These are phyloP conservation scores for Dusona sp. DNA, from an alignment of 2,888 invertebrate species.

Conservation along the genomic window DNA sequence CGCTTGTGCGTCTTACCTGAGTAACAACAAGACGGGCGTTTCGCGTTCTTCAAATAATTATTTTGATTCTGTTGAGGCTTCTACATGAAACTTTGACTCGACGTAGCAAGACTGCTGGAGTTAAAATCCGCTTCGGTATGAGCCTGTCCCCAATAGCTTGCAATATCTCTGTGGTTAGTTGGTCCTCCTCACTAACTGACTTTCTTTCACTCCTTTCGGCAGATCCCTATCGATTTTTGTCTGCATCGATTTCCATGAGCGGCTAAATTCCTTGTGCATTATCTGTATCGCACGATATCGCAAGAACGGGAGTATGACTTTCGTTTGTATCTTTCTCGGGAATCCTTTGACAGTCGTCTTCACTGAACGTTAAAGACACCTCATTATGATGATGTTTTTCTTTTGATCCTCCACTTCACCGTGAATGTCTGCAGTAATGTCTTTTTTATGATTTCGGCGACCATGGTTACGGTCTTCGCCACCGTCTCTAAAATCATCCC, in stretches of 20 bases:
- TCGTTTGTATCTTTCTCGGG: not conserved
- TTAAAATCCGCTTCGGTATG: not conserved
- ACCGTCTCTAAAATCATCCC: not conserved
- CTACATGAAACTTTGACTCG: not conserved
- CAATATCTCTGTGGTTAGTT: not conserved
- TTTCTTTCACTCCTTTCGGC: not conserved
- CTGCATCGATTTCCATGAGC: not conserved
- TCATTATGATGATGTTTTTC: constrained; percentile 1
- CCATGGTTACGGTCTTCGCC: not conserved
- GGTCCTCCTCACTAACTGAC: not conserved
- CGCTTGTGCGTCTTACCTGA: not conserved
- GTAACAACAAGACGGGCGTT: not conserved
- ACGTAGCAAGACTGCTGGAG: constrained; percentile 1
- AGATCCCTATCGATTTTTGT: constrained; percentile 4
- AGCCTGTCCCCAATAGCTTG: not conserved
- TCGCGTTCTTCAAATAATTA: not conserved
- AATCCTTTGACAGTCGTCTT: not conserved
- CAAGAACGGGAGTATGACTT: not conserved
- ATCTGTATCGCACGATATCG: constrained; percentile 6
- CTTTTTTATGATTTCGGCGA: not conserved
- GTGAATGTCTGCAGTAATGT: not conserved
- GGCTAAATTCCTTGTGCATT: constrained; percentile 6
- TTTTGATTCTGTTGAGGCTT: not conserved
- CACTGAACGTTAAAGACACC: not conserved
- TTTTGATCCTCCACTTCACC: not conserved